Evolutionary conservation across 2,888 invertebrate species (phyloP).

Genomic region (Aleiodes leptofemur): DNA sequence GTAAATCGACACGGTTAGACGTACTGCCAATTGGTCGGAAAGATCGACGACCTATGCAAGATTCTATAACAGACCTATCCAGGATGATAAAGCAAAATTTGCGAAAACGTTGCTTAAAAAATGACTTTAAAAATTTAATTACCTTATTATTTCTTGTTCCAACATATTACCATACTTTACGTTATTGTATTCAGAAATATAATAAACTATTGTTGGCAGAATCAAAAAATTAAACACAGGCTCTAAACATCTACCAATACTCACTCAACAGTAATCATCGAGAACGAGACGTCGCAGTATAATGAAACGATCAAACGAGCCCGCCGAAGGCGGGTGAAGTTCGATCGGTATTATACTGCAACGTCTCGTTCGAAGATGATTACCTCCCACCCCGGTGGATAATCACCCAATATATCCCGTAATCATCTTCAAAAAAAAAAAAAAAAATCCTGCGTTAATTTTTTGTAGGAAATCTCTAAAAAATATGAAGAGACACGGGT

Average conservation of each 20-base stretch:
- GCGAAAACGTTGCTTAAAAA: no score
- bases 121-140: no score
- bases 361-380: slow-evolving; percentile 19
- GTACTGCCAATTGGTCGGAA: slow-evolving; percentile 1
- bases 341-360: background rate
- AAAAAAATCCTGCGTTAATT: no score
- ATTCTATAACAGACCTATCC: slow-evolving; percentile 16
- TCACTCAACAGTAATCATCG: background rate
- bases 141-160: no score
- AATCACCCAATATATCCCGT: background rate
- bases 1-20: slow-evolving; percentile 10
- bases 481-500: no score
- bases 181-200: no score
- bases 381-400: background rate
- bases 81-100: background rate
- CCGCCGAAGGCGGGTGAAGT: background rate
- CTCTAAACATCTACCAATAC: slow-evolving; percentile 2
- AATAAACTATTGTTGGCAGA: no score
- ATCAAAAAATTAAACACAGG: background rate
- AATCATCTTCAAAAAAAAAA: slow-evolving; percentile 13
- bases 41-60: background rate
- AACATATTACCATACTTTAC: no score
- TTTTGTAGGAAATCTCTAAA: no score
- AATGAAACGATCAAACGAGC: slow-evolving; percentile 17
- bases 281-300: slow-evolving; percentile 14